Evolutionary conservation across 2,888 invertebrate species (phyloP).

Genomic region (Toxonevra muliebris): DNA sequence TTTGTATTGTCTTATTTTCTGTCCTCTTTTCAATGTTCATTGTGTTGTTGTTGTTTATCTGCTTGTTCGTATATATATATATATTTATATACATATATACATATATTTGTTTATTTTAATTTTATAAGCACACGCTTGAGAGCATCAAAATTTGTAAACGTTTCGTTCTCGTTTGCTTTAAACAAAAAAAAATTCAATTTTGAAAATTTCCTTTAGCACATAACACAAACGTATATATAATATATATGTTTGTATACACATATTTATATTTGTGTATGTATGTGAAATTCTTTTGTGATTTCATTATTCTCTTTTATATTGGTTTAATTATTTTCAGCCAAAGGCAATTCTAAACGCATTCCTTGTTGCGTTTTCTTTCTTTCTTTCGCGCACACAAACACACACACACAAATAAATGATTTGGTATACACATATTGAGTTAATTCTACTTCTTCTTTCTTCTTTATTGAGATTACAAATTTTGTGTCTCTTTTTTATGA

Average conservation of each 20-base stretch:
- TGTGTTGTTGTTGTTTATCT: background rate
- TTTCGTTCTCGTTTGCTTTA: too few species aligned
- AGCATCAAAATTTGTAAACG: too few species aligned
- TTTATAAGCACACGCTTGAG: too few species aligned
- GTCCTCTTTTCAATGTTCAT: too few species aligned
- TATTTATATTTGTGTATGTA: background rate
- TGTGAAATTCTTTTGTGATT: background rate
- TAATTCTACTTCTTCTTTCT: background rate
- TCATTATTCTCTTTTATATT: too few species aligned
- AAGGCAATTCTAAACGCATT: background rate
- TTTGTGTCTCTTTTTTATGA: too few species aligned
- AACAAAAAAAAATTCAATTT: background rate
- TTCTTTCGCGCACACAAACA: background rate
- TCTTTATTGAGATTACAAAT: too few species aligned
- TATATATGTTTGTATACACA: background rate
- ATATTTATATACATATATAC: background rate
- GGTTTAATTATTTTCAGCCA: too few species aligned
- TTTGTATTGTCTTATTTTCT: too few species aligned
- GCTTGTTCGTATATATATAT: background rate
- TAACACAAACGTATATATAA: background rate
- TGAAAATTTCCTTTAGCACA: background rate
- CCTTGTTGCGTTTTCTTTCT: background rate
- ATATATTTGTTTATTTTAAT: background rate
- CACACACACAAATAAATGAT: background rate
- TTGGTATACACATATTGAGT: slow-evolving; percentile 9